Conservation (phyloP, 2,113 vertebrate species). For the Indicator indicator region DNA sequence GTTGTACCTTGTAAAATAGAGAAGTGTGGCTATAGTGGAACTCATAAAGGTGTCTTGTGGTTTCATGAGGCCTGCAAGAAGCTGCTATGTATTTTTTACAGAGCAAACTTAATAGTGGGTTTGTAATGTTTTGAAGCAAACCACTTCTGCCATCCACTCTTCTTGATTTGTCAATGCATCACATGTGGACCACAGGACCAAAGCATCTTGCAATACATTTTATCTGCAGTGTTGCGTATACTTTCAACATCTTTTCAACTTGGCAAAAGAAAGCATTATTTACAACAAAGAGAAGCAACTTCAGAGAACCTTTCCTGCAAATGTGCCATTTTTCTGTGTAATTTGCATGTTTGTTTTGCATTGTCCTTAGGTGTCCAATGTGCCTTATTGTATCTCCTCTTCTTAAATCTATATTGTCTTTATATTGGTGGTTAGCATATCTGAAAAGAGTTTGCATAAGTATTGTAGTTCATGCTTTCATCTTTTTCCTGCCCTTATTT, state of each 20-base stretch:
- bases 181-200: not conserved
- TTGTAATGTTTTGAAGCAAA: not conserved
- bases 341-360: not conserved
- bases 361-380: not conserved
- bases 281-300: not conserved
- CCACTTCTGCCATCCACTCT: not conserved
- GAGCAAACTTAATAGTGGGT: not conserved
- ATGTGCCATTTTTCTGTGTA: not conserved
- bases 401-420: not conserved
- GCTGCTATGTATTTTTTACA: not conserved
- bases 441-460: not conserved
- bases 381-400: not conserved
- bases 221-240: not conserved
- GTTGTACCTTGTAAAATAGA: not conserved
- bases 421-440: not conserved
- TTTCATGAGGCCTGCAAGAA: not conserved
- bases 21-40: not conserved
- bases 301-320: not conserved
- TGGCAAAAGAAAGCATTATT: not conserved
- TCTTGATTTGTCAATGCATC: not conserved
- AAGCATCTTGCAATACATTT: not conserved
- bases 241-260: not conserved
- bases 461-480: not conserved
- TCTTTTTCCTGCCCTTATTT: not conserved
- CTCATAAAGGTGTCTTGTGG: not conserved